These are phyloP conservation scores for Allacma fusca DNA, from an alignment of 2,888 invertebrate genomes.

Conservation along the genomic window DNA sequence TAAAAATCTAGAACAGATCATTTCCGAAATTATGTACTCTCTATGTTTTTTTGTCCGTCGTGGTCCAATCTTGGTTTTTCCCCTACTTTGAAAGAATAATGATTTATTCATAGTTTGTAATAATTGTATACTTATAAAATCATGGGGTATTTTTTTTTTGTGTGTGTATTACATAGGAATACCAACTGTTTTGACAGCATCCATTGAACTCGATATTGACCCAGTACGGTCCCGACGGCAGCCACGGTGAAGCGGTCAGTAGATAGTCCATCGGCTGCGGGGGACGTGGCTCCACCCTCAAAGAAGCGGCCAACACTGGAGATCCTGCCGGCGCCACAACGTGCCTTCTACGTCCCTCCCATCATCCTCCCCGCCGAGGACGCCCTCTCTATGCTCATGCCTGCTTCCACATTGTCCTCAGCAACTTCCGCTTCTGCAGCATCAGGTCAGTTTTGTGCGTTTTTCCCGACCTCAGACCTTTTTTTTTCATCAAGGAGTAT, in stretches of 20 bases:
- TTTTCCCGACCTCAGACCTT: background rate
- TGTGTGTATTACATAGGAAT: background rate
- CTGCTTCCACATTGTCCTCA: slow-evolving; percentile 46
- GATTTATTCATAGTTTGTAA: too few relatives aligned
- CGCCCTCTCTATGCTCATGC: slow-evolving; percentile 57
- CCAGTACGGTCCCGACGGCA: slow-evolving; percentile 35
- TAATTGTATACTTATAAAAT: background rate
- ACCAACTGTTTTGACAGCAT: background rate
- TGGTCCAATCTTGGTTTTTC: too few relatives aligned
- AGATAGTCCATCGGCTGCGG: slow-evolving; percentile 54
- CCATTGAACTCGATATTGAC: background rate
- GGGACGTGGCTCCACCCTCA: slow-evolving; percentile 55
- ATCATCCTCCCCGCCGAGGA: slow-evolving; percentile 54
- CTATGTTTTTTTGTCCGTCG: too few relatives aligned
- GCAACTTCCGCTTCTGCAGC: slow-evolving; percentile 39
- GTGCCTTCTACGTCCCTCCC: slow-evolving; percentile 58
- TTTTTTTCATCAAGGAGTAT: too few relatives aligned
- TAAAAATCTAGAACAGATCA: too few relatives aligned
- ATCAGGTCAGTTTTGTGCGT: slow-evolving; percentile 13
- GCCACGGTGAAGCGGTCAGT: slow-evolving; percentile 57
- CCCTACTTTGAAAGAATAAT: too few relatives aligned
- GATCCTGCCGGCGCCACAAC: slow-evolving; percentile 52
- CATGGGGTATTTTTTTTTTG: background rate
- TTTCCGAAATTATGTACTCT: too few relatives aligned
- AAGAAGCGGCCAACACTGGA: slow-evolving; percentile 55